Conservation (phyloP, 2,113 vertebrate species). For the Lipophrys pholis region DNA sequence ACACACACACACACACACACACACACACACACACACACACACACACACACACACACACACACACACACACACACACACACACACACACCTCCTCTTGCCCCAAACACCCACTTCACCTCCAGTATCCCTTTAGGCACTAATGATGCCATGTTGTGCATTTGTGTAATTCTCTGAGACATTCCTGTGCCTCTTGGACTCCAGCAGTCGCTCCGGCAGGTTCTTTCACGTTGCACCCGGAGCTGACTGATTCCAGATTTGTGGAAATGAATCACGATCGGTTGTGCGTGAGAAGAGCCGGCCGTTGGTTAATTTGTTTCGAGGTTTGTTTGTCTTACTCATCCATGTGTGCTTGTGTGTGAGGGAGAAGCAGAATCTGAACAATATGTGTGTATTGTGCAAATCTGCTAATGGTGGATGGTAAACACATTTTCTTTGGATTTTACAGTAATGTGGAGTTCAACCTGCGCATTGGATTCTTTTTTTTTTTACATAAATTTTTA, state of each 20-base stretch:
- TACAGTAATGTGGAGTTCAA: neutral
- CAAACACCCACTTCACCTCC: conserved; percentile 50
- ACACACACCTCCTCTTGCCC: neutral
- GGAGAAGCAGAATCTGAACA: conserved; percentile 56
- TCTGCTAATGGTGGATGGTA: neutral
- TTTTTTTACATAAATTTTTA: neutral
- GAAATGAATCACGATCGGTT: conserved; percentile 35
- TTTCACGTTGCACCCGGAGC: conserved; percentile 26
- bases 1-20: too few relatives aligned
- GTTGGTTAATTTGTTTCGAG: conserved; percentile 61
- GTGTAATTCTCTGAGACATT: conserved; percentile 30
- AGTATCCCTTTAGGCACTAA: conserved; percentile 44
- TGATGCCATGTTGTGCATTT: conserved; percentile 61
- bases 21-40: neutral
- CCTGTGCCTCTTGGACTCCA: conserved; percentile 14
- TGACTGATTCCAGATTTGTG: conserved; percentile 64
- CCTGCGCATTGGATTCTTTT: neutral
- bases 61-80: conserved; percentile 9
- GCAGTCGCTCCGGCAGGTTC: conserved; percentile 40
- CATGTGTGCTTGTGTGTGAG: conserved; percentile 54
- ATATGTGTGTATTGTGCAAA: conserved; percentile 52
- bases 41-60: neutral
- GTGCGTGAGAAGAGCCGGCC: conserved; percentile 70
- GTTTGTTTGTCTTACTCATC: conserved; percentile 75
- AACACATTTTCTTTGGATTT: conserved; percentile 29